Percentiles rank a stretch among this genome's conserved stretches.
These are phyloP conservation scores for Rafetus swinhoei DNA, from an alignment of 2,113 vertebrate genomes.

Conservation along the genomic window DNA sequence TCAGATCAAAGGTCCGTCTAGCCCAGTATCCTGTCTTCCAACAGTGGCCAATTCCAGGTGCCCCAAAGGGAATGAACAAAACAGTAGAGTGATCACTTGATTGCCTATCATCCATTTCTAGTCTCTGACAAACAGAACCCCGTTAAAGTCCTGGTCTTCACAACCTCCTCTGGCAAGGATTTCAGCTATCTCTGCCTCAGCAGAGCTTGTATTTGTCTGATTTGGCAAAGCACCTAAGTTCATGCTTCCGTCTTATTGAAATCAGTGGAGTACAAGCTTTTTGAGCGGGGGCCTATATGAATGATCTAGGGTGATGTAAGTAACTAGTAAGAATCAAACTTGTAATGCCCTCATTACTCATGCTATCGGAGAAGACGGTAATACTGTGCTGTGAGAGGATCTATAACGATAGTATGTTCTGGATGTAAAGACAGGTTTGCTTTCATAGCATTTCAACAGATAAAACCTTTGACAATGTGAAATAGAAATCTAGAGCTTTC, in stretches of 20 bases:
- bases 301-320: background rate
- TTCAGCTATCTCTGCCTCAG: background rate
- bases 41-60: no score
- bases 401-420: fast-evolving
- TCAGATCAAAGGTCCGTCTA: no score
- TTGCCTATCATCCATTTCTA: no score
- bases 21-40: no score
- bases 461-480: background rate
- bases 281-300: background rate
- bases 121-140: no score
- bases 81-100: no score
- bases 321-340: background rate
- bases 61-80: no score
- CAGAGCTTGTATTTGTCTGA: background rate
- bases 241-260: background rate
- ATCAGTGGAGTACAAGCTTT: background rate
- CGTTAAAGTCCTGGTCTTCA: no score
- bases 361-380: background rate
- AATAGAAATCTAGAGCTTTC: background rate
- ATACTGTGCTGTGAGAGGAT: background rate
- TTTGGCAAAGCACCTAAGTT: background rate
- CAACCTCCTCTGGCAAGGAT: no score
- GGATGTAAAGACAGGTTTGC: background rate
- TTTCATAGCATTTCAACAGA: background rate
- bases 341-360: background rate